phyloP scores from a whole-genome alignment of 2,113 vertebrate species.

The Heterotilapia buettikoferi region DNA sequence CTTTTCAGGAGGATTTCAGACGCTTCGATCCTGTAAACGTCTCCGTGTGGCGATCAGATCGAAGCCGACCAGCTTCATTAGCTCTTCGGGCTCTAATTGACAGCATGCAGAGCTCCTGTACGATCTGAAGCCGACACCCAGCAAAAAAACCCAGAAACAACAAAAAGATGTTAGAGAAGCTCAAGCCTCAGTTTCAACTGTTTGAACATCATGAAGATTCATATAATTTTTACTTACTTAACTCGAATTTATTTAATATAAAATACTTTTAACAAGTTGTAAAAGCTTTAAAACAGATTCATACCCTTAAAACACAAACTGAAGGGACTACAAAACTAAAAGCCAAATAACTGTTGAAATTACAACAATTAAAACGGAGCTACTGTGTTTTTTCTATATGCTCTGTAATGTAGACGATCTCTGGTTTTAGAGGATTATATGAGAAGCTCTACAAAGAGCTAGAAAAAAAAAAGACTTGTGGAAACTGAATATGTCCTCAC shows the following conservation, averaged over 20 bases:
- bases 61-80: background rate
- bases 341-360: background rate
- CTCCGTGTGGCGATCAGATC: background rate
- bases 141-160: background rate
- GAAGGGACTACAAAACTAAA: background rate
- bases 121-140: background rate
- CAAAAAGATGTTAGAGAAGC: background rate
- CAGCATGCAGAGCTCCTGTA: background rate
- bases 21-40: fast-evolving
- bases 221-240: background rate
- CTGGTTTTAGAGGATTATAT: background rate
- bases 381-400: background rate
- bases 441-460: background rate
- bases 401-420: background rate
- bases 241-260: background rate
- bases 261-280: background rate
- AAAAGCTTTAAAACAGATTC: background rate
- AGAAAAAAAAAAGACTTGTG: background rate
- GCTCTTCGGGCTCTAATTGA: background rate
- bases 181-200: background rate
- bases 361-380: background rate
- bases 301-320: background rate
- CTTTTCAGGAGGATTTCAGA: background rate
- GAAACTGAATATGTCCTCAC: no score
- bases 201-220: background rate